A percentile compares a stretch with the other conserved stretches of the same genome.
Evolutionary conservation across 2,797 vertebrate genomes (phyloP).

Genomic region (Cercopithecus petaurista): DNA sequence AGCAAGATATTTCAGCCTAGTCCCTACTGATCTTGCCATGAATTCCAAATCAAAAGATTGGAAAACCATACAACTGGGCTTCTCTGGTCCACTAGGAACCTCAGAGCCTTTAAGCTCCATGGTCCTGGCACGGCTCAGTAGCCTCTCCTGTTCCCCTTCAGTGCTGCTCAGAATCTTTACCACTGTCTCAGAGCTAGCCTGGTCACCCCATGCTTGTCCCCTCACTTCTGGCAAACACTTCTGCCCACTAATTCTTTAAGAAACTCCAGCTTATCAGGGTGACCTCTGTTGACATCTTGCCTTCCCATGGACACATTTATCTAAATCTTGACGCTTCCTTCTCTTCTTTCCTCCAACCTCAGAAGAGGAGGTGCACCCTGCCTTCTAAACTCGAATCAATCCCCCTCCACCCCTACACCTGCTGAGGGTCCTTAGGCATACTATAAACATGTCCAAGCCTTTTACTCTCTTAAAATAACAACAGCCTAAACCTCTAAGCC

Average conservation of each 20-base stretch:
- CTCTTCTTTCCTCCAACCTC: background rate
- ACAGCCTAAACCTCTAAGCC: background rate
- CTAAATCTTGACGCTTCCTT: background rate
- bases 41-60: background rate
- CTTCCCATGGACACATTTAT: background rate
- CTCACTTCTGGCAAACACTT: background rate
- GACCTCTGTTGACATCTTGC: background rate
- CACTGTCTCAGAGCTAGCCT: background rate
- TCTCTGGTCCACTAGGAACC: background rate
- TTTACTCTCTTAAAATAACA: constrained; percentile 27
- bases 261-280: background rate
- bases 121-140: background rate
- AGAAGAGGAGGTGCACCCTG: background rate
- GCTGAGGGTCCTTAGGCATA: background rate
- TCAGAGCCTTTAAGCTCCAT: background rate
- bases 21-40: background rate
- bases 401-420: background rate
- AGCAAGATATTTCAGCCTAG: background rate
- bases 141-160: background rate
- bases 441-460: background rate
- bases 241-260: background rate
- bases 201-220: rapidly evolving
- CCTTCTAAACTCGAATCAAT: background rate
- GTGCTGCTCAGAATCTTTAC: background rate
- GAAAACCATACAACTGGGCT: background rate